These are phyloP conservation scores for Vanessa cardui DNA, from an alignment of 2,888 invertebrate species.

Conservation along the genomic window DNA sequence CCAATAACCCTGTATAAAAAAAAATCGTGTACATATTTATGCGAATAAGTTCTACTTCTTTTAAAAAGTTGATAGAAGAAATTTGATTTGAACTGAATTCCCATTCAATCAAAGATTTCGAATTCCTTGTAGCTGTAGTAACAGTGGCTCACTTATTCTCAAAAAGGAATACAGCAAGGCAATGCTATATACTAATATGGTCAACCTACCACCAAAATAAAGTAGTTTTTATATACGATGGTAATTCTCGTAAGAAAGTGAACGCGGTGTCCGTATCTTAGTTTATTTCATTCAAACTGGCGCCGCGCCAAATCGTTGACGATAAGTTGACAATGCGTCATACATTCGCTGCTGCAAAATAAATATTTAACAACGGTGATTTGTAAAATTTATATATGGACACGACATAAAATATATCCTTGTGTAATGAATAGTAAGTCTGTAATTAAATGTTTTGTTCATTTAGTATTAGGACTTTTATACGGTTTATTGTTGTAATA, in stretches of 20 bases:
- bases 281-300: constrained; percentile 47
- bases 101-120: no score
- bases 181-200: no score
- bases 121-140: no score
- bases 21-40: no score
- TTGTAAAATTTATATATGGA: constrained; percentile 32
- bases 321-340: constrained; percentile 63
- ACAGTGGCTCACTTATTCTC: no score
- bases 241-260: neutral
- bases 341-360: constrained; percentile 42
- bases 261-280: constrained; percentile 1
- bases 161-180: no score
- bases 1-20: no score
- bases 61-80: no score
- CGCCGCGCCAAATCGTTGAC: constrained; percentile 58
- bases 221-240: neutral
- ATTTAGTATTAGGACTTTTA: neutral
- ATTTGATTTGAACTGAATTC: no score
- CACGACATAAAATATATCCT: constrained; percentile 14
- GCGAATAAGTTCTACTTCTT: no score
- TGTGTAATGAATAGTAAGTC: constrained; percentile 5
- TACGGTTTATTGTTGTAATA: neutral
- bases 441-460: neutral
- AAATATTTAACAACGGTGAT: constrained; percentile 41
- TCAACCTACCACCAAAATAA: no score